Conservation (phyloP, 2,888 invertebrate species). For the Eucera pruinosa region DNA sequence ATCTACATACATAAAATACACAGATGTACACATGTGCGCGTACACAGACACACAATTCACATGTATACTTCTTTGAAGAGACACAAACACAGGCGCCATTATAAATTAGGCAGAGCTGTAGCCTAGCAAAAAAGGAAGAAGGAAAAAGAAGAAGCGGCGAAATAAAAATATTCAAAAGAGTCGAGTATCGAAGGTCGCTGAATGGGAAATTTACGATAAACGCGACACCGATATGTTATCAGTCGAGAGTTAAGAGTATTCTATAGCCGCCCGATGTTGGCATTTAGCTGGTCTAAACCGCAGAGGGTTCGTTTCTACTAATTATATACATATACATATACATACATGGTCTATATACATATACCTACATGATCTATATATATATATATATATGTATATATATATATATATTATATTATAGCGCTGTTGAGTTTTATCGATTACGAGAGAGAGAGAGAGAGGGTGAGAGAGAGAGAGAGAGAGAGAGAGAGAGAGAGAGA, state of each 20-base stretch:
- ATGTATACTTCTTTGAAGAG: constrained; percentile 15
- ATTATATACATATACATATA: constrained; percentile 52
- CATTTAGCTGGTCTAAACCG: constrained; percentile 81
- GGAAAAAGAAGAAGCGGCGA: neutral
- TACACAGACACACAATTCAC: constrained; percentile 9
- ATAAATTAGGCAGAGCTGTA: constrained; percentile 66
- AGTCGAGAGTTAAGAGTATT: constrained; percentile 61
- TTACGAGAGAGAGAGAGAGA: constrained; percentile 60
- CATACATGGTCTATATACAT: constrained; percentile 27
- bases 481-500: constrained; percentile 62
- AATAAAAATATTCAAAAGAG: neutral
- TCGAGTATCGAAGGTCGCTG: constrained; percentile 35
- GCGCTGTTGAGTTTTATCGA: constrained; percentile 69
- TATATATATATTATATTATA: constrained; percentile 42
- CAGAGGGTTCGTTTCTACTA: constrained; percentile 76
- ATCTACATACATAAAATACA: no score
- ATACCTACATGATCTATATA: constrained; percentile 19
- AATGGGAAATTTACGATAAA: constrained; percentile 48
- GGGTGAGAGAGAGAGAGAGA: constrained; percentile 62
- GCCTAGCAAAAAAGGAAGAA: constrained; percentile 31
- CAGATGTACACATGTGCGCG: no score
- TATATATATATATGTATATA: no score
- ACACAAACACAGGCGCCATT: constrained; percentile 44
- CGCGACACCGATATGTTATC: constrained; percentile 53
- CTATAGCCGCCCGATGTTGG: constrained; percentile 74